Conservation (phyloP, 2,888 invertebrate genomes). For the Standfussiana lucernea region DNA sequence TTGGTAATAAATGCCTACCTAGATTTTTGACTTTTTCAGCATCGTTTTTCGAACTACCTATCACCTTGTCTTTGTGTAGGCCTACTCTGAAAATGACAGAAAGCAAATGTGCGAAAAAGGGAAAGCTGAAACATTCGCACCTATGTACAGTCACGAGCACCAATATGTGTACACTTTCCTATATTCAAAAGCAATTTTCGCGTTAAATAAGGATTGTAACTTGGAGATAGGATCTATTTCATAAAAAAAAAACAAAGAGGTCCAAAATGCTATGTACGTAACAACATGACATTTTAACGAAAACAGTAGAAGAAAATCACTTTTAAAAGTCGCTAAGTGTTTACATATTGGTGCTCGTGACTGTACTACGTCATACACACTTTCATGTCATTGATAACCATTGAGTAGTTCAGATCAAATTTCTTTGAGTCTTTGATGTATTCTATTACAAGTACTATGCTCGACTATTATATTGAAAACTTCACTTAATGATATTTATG, state of each 20-base stretch:
- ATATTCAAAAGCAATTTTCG: too few relatives aligned
- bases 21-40: background rate
- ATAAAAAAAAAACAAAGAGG: too few relatives aligned
- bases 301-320: too few relatives aligned
- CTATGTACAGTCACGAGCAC: too few relatives aligned
- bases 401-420: conserved; percentile 30
- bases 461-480: conserved; percentile 13
- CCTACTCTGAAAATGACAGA: background rate
- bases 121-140: conserved; percentile 11
- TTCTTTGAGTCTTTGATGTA: conserved; percentile 11
- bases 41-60: background rate
- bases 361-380: conserved; percentile 24
- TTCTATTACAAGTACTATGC: conserved; percentile 20
- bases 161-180: too few relatives aligned
- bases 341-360: too few relatives aligned
- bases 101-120: conserved; percentile 23
- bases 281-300: too few relatives aligned
- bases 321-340: too few relatives aligned
- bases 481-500: conserved; percentile 3
- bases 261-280: too few relatives aligned
- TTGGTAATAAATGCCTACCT: too few relatives aligned
- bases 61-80: background rate
- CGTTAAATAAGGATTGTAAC: too few relatives aligned
- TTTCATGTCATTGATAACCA: conserved; percentile 32
- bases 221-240: too few relatives aligned